phyloP scores from a whole-genome alignment of 2,888 invertebrate genomes.

The Achlya flavicornis region DNA sequence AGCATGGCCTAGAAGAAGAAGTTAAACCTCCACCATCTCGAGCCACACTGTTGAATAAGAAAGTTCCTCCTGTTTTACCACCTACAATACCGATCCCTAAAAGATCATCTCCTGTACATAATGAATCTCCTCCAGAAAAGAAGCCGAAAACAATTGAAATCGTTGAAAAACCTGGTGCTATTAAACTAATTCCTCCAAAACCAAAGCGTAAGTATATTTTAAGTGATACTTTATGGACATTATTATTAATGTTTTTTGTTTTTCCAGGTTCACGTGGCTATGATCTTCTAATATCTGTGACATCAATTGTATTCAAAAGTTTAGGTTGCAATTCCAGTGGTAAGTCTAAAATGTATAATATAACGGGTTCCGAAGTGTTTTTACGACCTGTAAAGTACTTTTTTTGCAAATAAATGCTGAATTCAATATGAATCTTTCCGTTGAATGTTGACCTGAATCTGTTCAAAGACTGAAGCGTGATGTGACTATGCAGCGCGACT shows the following conservation, averaged over 20 bases:
- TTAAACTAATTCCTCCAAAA: slow-evolving; percentile 94
- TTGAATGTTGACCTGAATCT: slow-evolving; percentile 68
- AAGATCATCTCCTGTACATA: slow-evolving; percentile 77
- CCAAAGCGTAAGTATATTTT: slow-evolving; percentile 93
- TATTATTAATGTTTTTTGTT: slow-evolving; percentile 66
- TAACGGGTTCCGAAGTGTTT: slow-evolving; percentile 69
- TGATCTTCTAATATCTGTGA: slow-evolving; percentile 36
- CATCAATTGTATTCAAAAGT: slow-evolving; percentile 53
- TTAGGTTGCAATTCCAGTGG: slow-evolving; percentile 67
- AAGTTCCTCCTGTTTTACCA: slow-evolving; percentile 78
- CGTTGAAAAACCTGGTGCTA: slow-evolving; percentile 90
- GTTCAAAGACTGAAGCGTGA: slow-evolving; percentile 63
- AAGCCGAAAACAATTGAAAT: slow-evolving; percentile 86
- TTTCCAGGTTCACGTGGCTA: slow-evolving; percentile 70
- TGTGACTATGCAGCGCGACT: slow-evolving; percentile 51
- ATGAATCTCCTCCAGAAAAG: slow-evolving; percentile 88
- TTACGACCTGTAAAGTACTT: slow-evolving; percentile 65
- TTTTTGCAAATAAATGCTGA: slow-evolving; percentile 78
- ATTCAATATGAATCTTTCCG: slow-evolving; percentile 69
- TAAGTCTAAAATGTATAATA: slow-evolving; percentile 81
- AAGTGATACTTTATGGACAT: slow-evolving; percentile 30
- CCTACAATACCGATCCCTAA: slow-evolving; percentile 72
- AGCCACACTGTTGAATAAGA: slow-evolving; percentile 84
- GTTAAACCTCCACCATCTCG: slow-evolving; percentile 93
- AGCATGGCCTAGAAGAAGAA: slow-evolving; percentile 95